phyloP scores from a whole-genome alignment of 2,113 vertebrate genomes.

The Sapayoa aenigma region DNA sequence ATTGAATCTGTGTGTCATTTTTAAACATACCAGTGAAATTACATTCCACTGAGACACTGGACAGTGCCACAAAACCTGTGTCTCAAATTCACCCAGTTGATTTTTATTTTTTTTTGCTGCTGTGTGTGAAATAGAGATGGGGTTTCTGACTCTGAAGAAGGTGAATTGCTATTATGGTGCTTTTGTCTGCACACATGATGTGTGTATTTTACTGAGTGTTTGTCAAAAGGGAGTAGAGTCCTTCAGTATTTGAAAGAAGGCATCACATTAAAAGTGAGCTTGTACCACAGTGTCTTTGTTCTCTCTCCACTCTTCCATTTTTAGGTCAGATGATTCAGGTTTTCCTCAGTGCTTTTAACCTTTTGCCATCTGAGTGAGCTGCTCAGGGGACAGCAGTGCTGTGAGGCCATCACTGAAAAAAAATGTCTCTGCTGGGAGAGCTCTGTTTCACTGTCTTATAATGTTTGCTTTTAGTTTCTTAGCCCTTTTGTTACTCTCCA shows the following conservation, averaged over 20 bases:
- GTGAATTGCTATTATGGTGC: background rate
- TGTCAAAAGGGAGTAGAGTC: background rate
- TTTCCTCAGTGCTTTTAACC: slow-evolving; percentile 52
- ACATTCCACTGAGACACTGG: background rate
- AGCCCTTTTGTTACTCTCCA: background rate
- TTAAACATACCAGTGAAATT: background rate
- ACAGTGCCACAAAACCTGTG: background rate
- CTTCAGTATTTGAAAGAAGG: background rate
- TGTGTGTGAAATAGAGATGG: background rate
- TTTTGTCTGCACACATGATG: background rate
- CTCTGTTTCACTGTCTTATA: background rate
- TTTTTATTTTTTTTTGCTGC: background rate
- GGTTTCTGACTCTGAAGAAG: background rate
- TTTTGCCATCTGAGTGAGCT: background rate
- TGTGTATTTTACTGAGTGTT: background rate
- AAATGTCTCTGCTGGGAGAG: background rate
- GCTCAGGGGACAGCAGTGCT: background rate
- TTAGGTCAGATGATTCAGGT: slow-evolving; percentile 57
- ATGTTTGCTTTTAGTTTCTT: background rate
- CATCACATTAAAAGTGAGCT: background rate
- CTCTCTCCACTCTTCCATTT: background rate
- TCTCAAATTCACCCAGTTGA: background rate
- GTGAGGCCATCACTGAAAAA: background rate
- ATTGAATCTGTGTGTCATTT: background rate
- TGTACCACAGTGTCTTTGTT: background rate